Base-by-base conservation (phyloP, 2,797 vertebrate species). In the Selene dorsalis region DNA sequence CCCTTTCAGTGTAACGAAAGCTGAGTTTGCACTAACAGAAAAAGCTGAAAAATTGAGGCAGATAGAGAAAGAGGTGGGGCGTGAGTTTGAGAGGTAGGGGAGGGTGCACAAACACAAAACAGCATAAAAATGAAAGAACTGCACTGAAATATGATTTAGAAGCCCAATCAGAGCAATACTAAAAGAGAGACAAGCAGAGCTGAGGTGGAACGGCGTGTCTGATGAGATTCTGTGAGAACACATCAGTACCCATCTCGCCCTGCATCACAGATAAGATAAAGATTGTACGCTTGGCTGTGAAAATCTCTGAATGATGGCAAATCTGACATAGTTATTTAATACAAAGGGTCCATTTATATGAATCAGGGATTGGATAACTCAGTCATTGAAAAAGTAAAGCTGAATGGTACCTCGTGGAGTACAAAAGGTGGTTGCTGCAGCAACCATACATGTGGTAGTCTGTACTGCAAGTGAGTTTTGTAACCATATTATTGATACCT, bases 91-190 rank as follows among this genome's bases (percentile, higher is more conserved):
- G 30, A 17, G 26, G 32, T 4, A 59, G 53, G 39, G 64, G 65
- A 61, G 30, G 66, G 64, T 65, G 39, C 77, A 73, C 74, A 84
- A 89, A 88, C 79, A 80, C 79, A 87, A 67, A 75, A 78, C 84
- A 80, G 75, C 75, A 87, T 71, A 81, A 77, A 84, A 85, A 86
- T 82, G 80, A 89, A 61, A 75, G 74, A 86, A 73, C 22, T 57
- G 39, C 59, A 41, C 69, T 66, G 79, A 70, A 93, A 89, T 94
- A 86, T 84, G 88, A 91, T 93, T 93, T 81, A 73, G 71, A 84
- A 79, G 69, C 84, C 71, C 88, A 89, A 92, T 92, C 85, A 84
- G 67, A 70, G 79, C 74, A 47, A 75, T 59, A 80, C 67, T 84
- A 65, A 81, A 87, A 68, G 77, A 80, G 75, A 79, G 79, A 84